phyloP scores from a whole-genome alignment of 1,140 invertebrate species.

The Alviniconcha marisindica region DNA sequence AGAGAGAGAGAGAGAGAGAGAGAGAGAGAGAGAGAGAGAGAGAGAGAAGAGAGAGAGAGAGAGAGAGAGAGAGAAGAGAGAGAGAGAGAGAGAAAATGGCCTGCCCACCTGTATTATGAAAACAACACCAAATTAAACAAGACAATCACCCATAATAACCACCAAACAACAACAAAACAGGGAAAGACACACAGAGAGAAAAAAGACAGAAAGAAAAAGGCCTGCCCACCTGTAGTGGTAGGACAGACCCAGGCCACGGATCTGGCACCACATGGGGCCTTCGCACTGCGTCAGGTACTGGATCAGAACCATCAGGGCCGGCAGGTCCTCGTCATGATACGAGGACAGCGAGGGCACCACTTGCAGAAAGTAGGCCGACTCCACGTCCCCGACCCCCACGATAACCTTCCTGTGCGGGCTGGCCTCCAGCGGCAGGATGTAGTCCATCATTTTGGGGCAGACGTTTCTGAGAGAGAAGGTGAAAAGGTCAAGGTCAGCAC shows the following conservation, averaged over 20 bases:
- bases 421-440: conserved; percentile 38
- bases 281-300: conserved; percentile 92
- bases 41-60: no score
- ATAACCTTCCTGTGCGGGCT: conserved; percentile 78
- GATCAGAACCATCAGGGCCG: conserved; percentile 86
- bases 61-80: no score
- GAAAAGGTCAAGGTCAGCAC: background rate
- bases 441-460: conserved; percentile 7
- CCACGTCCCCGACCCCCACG: conserved; percentile 88
- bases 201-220: no score
- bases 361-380: conserved; percentile 87
- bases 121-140: no score
- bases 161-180: no score
- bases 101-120: no score
- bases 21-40: no score
- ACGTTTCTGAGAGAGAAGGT: background rate
- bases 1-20: no score
- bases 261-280: conserved; percentile 92
- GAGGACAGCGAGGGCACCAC: conserved; percentile 81
- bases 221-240: conserved; percentile 86
- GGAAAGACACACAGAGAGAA: no score
- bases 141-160: no score
- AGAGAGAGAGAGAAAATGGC: no score
- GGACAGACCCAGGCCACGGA: conserved; percentile 89
- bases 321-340: conserved; percentile 82